These are phyloP conservation scores for Zophobas atratus DNA, from an alignment of 1,140 invertebrate species.

Conservation along the genomic window DNA sequence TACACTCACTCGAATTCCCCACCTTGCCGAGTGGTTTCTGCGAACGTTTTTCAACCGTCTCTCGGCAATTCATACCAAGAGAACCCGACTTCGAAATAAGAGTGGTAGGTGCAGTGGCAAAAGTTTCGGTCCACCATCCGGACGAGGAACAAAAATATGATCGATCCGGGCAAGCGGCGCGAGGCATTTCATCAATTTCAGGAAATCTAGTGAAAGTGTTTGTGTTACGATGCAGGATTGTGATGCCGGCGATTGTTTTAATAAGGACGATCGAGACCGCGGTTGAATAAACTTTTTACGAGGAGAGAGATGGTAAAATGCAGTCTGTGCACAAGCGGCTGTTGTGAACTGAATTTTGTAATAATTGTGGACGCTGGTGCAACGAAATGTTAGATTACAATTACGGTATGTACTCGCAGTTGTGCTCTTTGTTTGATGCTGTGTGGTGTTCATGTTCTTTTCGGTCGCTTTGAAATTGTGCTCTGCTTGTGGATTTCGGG, in stretches of 20 bases:
- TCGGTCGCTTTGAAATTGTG: neutral
- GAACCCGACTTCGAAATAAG: slow-evolving; percentile 9
- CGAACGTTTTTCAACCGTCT: slow-evolving; percentile 29
- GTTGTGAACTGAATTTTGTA: slow-evolving; percentile 15
- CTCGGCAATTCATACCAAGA: slow-evolving; percentile 6
- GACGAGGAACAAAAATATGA: slow-evolving; percentile 3
- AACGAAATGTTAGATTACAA: slow-evolving; percentile 39
- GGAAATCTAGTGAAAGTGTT: slow-evolving; percentile 38
- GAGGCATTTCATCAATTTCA: slow-evolving; percentile 8
- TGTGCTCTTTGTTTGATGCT: neutral
- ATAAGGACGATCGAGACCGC: slow-evolving; percentile 34
- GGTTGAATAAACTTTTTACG: slow-evolving; percentile 38
- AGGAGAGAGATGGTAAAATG: neutral
- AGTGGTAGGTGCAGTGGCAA: slow-evolving; percentile 5
- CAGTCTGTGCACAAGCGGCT: slow-evolving; percentile 4
- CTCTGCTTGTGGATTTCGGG: slow-evolving; percentile 6
- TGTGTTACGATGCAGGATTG: slow-evolving; percentile 8
- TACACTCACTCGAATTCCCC: slow-evolving; percentile 30
- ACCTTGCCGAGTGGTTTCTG: slow-evolving; percentile 9
- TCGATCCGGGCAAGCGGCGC: neutral
- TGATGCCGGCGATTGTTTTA: slow-evolving; percentile 37
- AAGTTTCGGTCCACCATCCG: neutral
- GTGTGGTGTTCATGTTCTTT: too few species aligned
- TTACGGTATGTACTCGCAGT: slow-evolving; percentile 34
- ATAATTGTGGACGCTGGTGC: neutral